Base-by-base conservation (phyloP, 2,888 invertebrate species). In the Xestia rhomboidea region DNA sequence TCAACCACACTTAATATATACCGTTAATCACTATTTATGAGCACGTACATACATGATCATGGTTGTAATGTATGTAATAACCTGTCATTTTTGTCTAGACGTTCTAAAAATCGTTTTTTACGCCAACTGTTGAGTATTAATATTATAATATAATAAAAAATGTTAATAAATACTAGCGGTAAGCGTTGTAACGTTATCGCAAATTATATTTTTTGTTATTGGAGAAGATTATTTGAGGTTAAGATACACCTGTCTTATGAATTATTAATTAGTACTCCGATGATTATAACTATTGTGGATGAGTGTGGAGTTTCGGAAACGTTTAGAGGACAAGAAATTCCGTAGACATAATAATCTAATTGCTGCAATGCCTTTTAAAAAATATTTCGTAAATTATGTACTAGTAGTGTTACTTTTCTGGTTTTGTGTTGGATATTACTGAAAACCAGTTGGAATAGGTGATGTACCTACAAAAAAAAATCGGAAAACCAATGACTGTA, bases 71-170 rank as follows among this genome's bases (percentile, higher is more conserved):
- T 73, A 60, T 51, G 38, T 79, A 83, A 83, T 78, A 82, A 67
- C 82, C 82, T 79, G 83, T 76, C 83, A 82, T 79, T 85, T 83
- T 67, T 21, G 82, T 85, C 85, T 84, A 85, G 84, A 85, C 82
- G 44, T 21, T 82, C 70, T 85, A 71, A 85, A 85, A 82, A 72
- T 63, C 27, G 34, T 76, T 84, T 82, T 85, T 74, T 79, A 82
- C 68, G 54, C 38, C 68, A 81, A 81, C 49, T 60, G 44, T 72
- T 44, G 15, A 18, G 77, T 73, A 69, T 69, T 77, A 74, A 84
- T 71, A 72, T 69, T 75, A 67, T 72, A 66, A 27, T 41, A 79
- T 80, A 66, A 62, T 62, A 72, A 82, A 79, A 75, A 82, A 69
- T 57, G 21, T 54, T 71, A 71, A 73, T 80, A 83, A 83, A 83